Base-by-base conservation (phyloP, 2,797 vertebrate genomes). In the Rhynchonycteris naso region DNA sequence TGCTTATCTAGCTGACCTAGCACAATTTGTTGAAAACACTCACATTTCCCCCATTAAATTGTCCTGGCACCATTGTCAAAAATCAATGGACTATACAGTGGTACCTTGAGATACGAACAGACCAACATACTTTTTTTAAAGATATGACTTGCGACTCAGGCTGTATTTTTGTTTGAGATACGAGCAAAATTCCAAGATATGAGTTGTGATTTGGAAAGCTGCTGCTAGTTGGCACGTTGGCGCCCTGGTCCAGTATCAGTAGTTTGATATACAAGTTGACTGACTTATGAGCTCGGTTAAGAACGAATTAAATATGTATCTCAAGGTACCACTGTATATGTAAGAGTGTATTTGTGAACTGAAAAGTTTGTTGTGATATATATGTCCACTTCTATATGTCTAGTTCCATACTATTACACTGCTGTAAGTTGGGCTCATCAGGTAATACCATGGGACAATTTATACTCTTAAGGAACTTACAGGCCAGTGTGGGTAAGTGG, bases 11-110 rank as follows among this genome's bases (percentile, higher is more conserved):
- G 54, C 28, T 89, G 54, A 61, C 11, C 9, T n/a, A 69, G n/a
- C 16, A 83, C 35, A 24, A 58, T n/a, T 80, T 58, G 19, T 86
- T 94, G 47, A 86, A 90, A 94, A 86, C 75, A 74, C 14, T 86
- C 30, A 50, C 59, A 24, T 80, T 80, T 91, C 13, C 3, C 3
- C n/a, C 18, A 58, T 15, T 11, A 19, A 74, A 52, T 38, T 86
- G 11, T 86, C 58, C 43, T 50, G 58, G 28, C 38, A 58, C 11
- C 5, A 43, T 43, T 80, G 19, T 80, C 15, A 86, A 66, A 90
- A 90, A 54, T 76, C 43, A 61, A 4, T 78, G 54, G 54, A 43
- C 43, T 33, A 30, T 63, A n/a, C n/a, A n/a, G n/a, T n/a, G n/a
- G n/a, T n/a, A n/a, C n/a, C n/a, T n/a, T n/a, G n/a, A n/a, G n/a